Evolutionary conservation across 2,797 vertebrate species (phyloP).

Genomic region (Cephalopachus bancanus): DNA sequence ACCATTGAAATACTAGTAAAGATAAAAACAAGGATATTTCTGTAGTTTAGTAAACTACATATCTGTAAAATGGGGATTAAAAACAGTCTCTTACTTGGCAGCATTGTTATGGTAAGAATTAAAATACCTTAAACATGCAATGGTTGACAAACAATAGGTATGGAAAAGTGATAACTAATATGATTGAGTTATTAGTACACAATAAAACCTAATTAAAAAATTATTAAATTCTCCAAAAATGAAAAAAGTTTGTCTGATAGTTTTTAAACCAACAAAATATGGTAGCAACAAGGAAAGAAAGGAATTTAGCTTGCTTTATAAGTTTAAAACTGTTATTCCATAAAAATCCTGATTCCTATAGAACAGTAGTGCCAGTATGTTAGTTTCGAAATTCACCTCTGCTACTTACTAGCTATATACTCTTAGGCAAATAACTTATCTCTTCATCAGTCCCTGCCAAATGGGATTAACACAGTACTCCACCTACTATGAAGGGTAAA

Average conservation of each 20-base stretch:
- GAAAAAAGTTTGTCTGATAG: background rate
- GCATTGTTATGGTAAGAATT: background rate
- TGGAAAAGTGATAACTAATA: conserved; percentile 36
- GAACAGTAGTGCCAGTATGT: background rate
- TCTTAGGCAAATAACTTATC: background rate
- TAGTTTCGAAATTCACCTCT: background rate
- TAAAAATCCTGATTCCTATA: conserved; percentile 12
- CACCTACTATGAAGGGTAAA: background rate
- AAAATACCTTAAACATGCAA: conserved; percentile 12
- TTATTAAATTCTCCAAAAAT: background rate
- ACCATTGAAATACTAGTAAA: conserved; percentile 10
- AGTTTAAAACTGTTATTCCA: background rate
- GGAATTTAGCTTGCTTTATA: conserved; percentile 3
- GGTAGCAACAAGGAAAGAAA: background rate
- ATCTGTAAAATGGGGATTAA: background rate
- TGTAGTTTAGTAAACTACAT: background rate
- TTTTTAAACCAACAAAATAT: conserved; percentile 3
- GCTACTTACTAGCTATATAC: background rate
- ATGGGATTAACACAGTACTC: background rate
- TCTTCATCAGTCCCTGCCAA: background rate
- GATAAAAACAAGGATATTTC: background rate
- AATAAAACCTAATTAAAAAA: conserved; percentile 42
- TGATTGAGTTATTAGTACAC: background rate
- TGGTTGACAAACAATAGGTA: background rate
- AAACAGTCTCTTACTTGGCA: background rate